Conservation (phyloP, 2,113 vertebrate genomes). For the Zapornia atra region DNA sequence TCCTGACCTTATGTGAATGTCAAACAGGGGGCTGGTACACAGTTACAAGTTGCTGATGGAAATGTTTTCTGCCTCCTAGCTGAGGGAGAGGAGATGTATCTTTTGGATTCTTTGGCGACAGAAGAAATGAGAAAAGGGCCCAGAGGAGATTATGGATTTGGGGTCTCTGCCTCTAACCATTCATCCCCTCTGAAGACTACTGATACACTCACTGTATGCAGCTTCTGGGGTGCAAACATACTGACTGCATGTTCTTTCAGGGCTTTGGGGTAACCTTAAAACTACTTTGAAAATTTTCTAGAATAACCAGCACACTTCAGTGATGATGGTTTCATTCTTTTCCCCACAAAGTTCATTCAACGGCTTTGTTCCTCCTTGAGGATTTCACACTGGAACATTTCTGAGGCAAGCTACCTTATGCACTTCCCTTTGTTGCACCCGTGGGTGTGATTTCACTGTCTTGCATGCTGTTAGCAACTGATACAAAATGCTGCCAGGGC, state of each 20-base stretch:
- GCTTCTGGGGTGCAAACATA: neutral
- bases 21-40: neutral
- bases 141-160: neutral
- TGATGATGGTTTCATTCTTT: neutral
- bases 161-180: neutral
- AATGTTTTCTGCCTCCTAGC: neutral
- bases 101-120: neutral
- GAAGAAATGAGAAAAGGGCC: neutral
- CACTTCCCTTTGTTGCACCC: neutral
- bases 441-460: neutral
- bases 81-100: neutral
- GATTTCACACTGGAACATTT: neutral
- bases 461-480: neutral
- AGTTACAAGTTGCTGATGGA: neutral
- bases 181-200: neutral
- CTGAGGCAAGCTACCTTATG: neutral
- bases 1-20: neutral
- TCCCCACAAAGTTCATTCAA: neutral
- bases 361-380: neutral
- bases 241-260: neutral
- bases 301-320: neutral
- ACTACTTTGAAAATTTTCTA: neutral
- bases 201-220: neutral
- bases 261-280: neutral
- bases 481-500: neutral